These are phyloP conservation scores for Florisuga fusca DNA, from an alignment of 2,797 vertebrate species.

Conservation along the genomic window DNA sequence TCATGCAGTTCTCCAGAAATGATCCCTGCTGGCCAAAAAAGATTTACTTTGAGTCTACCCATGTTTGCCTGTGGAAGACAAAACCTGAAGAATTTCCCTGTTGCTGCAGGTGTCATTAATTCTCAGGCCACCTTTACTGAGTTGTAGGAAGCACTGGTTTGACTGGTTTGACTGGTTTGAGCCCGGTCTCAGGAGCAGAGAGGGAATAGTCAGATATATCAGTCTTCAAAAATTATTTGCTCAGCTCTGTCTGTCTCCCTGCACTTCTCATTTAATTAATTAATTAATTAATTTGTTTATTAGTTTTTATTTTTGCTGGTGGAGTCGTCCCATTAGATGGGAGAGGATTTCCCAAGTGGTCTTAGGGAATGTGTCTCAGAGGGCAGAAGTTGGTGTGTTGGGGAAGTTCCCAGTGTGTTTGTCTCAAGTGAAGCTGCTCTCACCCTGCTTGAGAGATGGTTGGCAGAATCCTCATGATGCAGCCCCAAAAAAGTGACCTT, in stretches of 20 bases:
- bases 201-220: background rate
- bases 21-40: rapidly evolving
- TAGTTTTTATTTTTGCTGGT: background rate
- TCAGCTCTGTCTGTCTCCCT: background rate
- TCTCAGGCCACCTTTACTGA: too few relatives aligned
- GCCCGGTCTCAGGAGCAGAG: background rate
- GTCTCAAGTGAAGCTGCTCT: background rate
- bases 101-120: background rate
- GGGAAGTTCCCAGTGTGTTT: background rate
- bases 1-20: background rate
- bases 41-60: background rate
- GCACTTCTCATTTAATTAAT: too few relatives aligned
- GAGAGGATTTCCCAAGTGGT: background rate
- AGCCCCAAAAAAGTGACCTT: background rate
- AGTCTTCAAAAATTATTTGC: background rate
- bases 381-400: background rate
- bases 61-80: background rate
- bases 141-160: background rate
- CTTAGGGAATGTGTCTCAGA: background rate
- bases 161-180: background rate
- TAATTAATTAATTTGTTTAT: background rate
- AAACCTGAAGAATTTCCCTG: background rate
- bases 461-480: background rate
- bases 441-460: rapidly evolving
- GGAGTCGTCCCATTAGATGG: background rate